A percentile compares a stretch with the other conserved stretches of the same genome.
Conservation (phyloP, 2,888 invertebrate genomes). For the Phyllotreta cruciferae region DNA sequence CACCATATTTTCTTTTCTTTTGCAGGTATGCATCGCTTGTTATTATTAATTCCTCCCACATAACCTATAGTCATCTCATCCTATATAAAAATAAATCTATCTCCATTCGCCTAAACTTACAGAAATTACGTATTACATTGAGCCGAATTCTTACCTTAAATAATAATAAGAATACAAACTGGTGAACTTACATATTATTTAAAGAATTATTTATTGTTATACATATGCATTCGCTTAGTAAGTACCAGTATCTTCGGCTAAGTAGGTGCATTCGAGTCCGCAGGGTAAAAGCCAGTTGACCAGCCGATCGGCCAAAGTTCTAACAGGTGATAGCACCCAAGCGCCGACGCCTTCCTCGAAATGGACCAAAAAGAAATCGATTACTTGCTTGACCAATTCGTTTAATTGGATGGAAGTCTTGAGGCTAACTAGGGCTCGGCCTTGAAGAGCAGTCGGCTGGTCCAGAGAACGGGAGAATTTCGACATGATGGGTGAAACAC, state of each 20-base stretch:
- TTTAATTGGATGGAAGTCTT: not conserved
- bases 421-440: not conserved
- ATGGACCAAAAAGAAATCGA: constrained; percentile 13
- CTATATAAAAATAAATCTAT: too few species aligned
- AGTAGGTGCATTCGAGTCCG: constrained; percentile 6
- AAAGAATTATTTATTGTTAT: not conserved
- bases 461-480: not conserved
- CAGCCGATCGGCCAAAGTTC: not conserved
- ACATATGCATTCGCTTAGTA: not conserved
- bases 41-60: too few species aligned
- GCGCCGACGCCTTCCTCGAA: not conserved
- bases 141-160: too few species aligned
- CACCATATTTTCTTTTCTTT: constrained; percentile 96
- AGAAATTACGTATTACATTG: too few species aligned
- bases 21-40: constrained; percentile 84
- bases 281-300: constrained; percentile 18
- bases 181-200: not conserved
- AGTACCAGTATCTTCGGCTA: constrained; percentile 7
- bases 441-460: not conserved
- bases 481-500: not conserved
- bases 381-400: not conserved
- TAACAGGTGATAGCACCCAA: not conserved
- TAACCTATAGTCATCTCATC: too few species aligned
- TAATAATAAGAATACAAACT: too few species aligned
- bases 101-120: too few species aligned